phyloP scores from a whole-genome alignment of 2,888 invertebrate genomes.

The Dione vanillae region DNA sequence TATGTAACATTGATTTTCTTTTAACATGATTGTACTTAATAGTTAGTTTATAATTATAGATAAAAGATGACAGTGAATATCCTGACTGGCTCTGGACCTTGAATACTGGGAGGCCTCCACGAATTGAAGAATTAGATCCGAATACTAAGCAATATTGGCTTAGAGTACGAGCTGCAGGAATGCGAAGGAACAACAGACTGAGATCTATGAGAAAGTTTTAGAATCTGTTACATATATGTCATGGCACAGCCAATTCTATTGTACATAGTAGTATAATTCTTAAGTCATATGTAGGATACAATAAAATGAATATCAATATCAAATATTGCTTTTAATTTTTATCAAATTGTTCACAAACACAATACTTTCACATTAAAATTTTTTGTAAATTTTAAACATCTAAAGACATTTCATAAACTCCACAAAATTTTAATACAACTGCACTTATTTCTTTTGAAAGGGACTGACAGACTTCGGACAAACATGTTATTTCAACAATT shows the following conservation, averaged over 20 bases:
- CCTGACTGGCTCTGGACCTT: constrained; percentile 96
- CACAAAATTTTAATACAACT: neutral
- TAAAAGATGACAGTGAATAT: constrained; percentile 86
- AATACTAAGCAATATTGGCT: constrained; percentile 93
- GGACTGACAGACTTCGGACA: neutral
- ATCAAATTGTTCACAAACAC: constrained; percentile 14
- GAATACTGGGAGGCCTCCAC: constrained; percentile 85
- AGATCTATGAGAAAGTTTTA: constrained; percentile 86
- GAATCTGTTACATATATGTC: neutral
- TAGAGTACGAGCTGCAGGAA: constrained; percentile 86
- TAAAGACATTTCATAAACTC: neutral
- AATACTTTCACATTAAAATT: neutral
- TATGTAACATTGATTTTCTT: too few species aligned
- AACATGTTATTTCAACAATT: neutral
- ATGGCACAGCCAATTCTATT: neutral
- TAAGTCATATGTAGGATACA: constrained; percentile 1
- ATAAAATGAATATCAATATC: constrained; percentile 1
- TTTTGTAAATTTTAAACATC: constrained; percentile 2
- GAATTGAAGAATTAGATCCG: constrained; percentile 91
- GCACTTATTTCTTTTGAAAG: neutral
- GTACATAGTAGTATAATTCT: constrained; percentile 11
- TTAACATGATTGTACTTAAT: neutral
- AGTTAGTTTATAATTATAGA: constrained; percentile 53
- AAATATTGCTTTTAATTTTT: neutral
- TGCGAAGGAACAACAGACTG: constrained; percentile 86